Percentiles rank a stretch among this genome's conserved stretches.
Evolutionary conservation across 2,113 vertebrate genomes (phyloP).

Genomic region (Pseudopodoces humilis): DNA sequence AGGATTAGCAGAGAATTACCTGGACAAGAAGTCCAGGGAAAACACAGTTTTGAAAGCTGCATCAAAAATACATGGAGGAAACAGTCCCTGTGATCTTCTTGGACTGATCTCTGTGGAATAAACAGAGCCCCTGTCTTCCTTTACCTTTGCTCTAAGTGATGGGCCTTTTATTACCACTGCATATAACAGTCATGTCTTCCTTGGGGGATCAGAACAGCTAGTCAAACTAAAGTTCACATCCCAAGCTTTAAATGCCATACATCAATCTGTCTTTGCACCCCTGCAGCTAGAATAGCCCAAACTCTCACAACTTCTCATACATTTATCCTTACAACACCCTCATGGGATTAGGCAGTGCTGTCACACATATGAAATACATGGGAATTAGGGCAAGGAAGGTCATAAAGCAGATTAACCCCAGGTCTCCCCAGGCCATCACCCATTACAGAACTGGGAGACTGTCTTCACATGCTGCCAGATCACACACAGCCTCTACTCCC

Average conservation of each 20-base stretch:
- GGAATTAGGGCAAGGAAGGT: background rate
- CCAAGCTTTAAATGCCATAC: background rate
- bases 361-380: rapidly evolving
- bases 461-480: background rate
- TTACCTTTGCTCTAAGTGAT: background rate
- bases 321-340: background rate
- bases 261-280: background rate
- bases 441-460: background rate
- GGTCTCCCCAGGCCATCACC: background rate
- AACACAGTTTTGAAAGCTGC: background rate
- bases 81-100: background rate
- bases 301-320: background rate
- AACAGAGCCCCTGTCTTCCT: background rate
- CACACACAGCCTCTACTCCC: background rate
- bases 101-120: background rate
- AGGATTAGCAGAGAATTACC: background rate
- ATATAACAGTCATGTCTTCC: background rate
- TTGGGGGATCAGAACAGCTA: background rate
- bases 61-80: background rate
- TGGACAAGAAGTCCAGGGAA: background rate
- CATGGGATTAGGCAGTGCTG: background rate
- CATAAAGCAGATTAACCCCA: background rate
- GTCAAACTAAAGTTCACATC: background rate
- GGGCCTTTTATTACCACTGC: background rate
- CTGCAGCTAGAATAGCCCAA: background rate